Conservation (phyloP, 2,888 invertebrate species). For the Tipula helvola region DNA sequence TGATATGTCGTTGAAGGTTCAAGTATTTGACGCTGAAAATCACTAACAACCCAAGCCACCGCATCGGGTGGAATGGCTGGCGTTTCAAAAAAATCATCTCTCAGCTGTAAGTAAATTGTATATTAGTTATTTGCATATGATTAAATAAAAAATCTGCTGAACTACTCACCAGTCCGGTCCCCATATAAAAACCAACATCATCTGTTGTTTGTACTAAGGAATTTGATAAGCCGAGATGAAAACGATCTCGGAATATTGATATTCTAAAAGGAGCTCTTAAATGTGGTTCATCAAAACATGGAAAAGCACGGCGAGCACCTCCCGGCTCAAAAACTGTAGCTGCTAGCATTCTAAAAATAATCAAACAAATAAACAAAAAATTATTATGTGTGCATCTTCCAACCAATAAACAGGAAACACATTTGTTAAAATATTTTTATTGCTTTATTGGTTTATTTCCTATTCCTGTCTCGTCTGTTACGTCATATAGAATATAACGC, state of each 20-base stretch:
- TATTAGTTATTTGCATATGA: neutral
- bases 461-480: neutral
- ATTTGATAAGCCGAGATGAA: constrained; percentile 64
- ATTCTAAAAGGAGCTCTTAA: constrained; percentile 66
- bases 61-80: constrained; percentile 36
- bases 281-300: constrained; percentile 72
- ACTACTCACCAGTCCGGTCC: constrained; percentile 54
- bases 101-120: constrained; percentile 38
- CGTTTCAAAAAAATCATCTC: constrained; percentile 51
- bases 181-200: constrained; percentile 64
- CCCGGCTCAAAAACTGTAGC: constrained; percentile 71
- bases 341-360: constrained; percentile 45
- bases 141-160: neutral
- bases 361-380: constrained; percentile 23
- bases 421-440: neutral
- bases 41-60: constrained; percentile 36
- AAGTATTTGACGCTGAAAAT: constrained; percentile 33
- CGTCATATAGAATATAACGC: too few species aligned
- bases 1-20: constrained; percentile 33
- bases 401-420: neutral
- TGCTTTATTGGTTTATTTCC: neutral
- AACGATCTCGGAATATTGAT: constrained; percentile 62
- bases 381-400: neutral
- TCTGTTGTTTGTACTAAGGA: constrained; percentile 61
- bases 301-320: constrained; percentile 63